Conservation (phyloP, 2,888 invertebrate genomes). For the Erebia ligea region DNA sequence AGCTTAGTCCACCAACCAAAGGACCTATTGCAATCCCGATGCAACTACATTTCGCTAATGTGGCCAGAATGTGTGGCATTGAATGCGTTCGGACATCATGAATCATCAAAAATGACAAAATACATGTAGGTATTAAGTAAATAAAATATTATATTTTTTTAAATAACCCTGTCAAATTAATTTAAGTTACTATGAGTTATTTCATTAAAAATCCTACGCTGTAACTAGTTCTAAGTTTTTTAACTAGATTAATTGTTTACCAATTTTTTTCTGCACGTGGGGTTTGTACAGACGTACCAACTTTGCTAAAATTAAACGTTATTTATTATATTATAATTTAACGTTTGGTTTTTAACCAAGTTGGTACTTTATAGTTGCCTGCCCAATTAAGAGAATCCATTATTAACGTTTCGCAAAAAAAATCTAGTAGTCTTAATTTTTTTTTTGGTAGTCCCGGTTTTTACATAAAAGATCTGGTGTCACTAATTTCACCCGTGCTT, state of each 20-base stretch:
- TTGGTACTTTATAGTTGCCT: too few species aligned
- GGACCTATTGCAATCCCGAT: constrained; percentile 32
- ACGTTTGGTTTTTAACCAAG: too few species aligned
- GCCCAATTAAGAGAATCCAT: not conserved
- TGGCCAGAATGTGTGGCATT: not conserved
- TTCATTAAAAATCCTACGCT: too few species aligned
- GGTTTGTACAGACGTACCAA: too few species aligned
- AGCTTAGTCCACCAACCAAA: constrained; percentile 20
- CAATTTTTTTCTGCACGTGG: too few species aligned
- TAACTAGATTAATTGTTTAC: too few species aligned
- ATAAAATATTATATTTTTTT: too few species aligned
- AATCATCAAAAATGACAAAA: not conserved
- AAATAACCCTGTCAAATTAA: not conserved
- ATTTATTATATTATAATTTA: too few species aligned
- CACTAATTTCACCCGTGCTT: constrained; percentile 28
- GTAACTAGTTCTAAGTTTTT: too few species aligned
- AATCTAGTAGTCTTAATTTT: not conserved
- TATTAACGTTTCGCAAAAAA: not conserved
- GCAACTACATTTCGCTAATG: constrained; percentile 24
- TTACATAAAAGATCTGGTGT: constrained; percentile 8
- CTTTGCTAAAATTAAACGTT: too few species aligned
- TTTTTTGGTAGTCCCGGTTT: constrained; percentile 3
- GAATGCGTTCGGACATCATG: not conserved
- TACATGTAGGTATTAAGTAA: too few species aligned
- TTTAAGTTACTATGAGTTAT: too few species aligned